Evolutionary conservation across 2,113 vertebrate species (phyloP).

Genomic region (Carollia perspicillata): DNA sequence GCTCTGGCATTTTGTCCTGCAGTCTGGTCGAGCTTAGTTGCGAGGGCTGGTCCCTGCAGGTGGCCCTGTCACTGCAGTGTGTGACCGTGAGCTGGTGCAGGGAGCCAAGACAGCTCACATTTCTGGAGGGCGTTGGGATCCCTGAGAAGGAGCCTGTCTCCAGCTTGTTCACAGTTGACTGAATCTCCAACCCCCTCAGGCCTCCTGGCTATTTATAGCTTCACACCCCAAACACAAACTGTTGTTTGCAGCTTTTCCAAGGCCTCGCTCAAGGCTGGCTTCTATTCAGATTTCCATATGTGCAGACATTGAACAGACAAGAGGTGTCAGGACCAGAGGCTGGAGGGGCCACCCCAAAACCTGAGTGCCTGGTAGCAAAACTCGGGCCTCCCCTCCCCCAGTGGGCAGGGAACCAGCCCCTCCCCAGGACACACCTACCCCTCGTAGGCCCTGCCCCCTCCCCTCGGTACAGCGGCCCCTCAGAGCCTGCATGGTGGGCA

Average conservation of each 20-base stretch:
- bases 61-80: not conserved
- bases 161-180: slow-evolving; percentile 25
- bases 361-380: not conserved
- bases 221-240: slow-evolving; percentile 62
- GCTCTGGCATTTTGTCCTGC: accelerated
- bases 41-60: not conserved
- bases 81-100: not conserved
- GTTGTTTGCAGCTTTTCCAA: slow-evolving; percentile 62
- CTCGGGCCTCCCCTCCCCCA: not conserved
- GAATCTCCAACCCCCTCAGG: slow-evolving; percentile 44
- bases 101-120: not conserved
- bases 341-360: not conserved
- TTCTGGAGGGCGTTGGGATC: slow-evolving; percentile 45
- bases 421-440: not conserved
- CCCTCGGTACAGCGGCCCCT: not conserved
- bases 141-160: slow-evolving; percentile 35
- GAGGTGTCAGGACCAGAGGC: not conserved
- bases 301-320: not conserved
- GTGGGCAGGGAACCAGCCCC: accelerated
- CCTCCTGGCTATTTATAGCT: slow-evolving; percentile 65
- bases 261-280: not conserved
- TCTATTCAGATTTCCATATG: not conserved
- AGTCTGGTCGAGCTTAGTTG: not conserved
- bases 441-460: not conserved
- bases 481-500: not conserved